Evolutionary conservation across 2,888 invertebrate species (phyloP).

Genomic region (Callinectes sapidus): DNA sequence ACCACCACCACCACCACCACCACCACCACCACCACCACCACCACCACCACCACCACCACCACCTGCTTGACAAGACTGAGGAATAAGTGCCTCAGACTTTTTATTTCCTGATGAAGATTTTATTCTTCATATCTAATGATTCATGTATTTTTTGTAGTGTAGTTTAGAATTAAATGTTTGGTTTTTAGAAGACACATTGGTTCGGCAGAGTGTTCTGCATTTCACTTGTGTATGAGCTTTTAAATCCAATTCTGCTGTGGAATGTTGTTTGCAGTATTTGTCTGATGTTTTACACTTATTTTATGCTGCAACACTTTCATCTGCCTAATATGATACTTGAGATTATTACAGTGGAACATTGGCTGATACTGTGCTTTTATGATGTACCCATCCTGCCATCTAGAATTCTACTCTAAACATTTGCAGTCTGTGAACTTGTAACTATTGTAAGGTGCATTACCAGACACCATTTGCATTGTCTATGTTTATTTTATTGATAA

Average conservation of each 20-base stretch:
- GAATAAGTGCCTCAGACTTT: background rate
- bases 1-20: too few species aligned
- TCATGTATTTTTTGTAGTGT: background rate
- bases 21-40: too few species aligned
- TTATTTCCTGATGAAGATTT: background rate
- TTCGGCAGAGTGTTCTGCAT: background rate
- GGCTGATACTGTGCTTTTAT: background rate
- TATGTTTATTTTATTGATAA: background rate
- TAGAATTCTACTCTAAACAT: background rate
- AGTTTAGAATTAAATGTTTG: background rate
- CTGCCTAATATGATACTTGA: background rate
- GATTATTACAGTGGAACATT: background rate
- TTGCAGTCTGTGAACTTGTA: background rate
- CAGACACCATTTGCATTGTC: background rate
- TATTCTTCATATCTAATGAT: background rate
- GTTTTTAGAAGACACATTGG: background rate
- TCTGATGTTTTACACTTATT: background rate
- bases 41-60: too few species aligned
- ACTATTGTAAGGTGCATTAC: background rate
- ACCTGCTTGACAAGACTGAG: background rate
- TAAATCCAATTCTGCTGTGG: background rate
- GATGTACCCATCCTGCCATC: background rate
- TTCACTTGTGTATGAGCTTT: background rate
- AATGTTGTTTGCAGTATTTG: background rate
- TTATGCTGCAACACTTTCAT: background rate